Percentiles rank a stretch among this genome's conserved stretches.
Conservation (phyloP, 2,888 invertebrate genomes). For the Acronicta psi region DNA sequence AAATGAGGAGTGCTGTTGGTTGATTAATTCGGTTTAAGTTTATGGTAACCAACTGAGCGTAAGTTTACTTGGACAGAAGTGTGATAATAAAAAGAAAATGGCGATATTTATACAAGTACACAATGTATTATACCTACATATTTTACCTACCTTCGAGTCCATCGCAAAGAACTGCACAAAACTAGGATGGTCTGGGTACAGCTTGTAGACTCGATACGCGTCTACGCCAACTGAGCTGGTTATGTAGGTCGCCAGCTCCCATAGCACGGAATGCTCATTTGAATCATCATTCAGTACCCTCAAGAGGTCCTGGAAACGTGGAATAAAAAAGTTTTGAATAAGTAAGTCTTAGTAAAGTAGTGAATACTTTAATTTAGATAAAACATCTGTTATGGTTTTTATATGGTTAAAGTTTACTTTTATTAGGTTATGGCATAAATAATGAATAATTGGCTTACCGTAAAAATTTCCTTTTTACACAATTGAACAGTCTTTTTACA, state of each 20-base stretch:
- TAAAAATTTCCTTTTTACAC: slow-evolving; percentile 35
- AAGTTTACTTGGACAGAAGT: too few relatives aligned
- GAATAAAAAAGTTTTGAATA: not conserved
- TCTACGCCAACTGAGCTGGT: slow-evolving; percentile 91
- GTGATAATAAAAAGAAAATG: too few relatives aligned
- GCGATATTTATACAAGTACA: too few relatives aligned
- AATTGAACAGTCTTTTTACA: not conserved
- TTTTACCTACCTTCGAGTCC: slow-evolving; percentile 50
- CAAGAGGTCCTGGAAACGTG: slow-evolving; percentile 86
- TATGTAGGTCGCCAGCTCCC: slow-evolving; percentile 91
- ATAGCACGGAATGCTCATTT: slow-evolving; percentile 90
- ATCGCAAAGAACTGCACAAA: slow-evolving; percentile 64
- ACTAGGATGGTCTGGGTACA: slow-evolving; percentile 66
- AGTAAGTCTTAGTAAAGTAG: too few relatives aligned
- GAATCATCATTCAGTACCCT: slow-evolving; percentile 89
- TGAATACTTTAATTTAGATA: too few relatives aligned
- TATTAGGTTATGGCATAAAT: too few relatives aligned
- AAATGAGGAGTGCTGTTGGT: too few relatives aligned
- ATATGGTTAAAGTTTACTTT: too few relatives aligned
- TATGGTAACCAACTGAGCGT: too few relatives aligned
- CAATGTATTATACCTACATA: too few relatives aligned
- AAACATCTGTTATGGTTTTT: too few relatives aligned
- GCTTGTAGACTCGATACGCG: slow-evolving; percentile 86
- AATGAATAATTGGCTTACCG: slow-evolving; percentile 22
- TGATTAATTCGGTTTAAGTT: too few relatives aligned